Conservation (phyloP, 2,797 vertebrate genomes). For the Lagodon rhomboides region DNA sequence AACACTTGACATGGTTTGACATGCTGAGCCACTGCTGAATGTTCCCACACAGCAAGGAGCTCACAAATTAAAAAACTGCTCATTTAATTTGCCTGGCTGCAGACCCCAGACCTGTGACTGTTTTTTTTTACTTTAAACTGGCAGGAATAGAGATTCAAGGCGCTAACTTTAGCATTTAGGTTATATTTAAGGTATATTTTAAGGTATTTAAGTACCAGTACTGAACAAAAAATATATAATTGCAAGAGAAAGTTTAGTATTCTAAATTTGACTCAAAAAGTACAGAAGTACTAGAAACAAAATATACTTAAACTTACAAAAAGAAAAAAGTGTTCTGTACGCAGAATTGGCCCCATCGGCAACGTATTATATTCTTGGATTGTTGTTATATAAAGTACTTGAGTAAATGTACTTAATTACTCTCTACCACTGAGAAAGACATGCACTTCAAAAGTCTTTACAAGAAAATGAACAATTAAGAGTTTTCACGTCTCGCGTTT, state of each 20-base stretch:
- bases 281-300: neutral
- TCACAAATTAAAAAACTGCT: slow-evolving; percentile 74
- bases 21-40: slow-evolving; percentile 81
- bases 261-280: neutral
- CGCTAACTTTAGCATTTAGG: neutral
- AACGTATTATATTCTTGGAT: neutral
- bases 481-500: neutral
- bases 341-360: neutral
- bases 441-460: neutral
- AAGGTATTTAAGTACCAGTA: neutral
- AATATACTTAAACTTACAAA: neutral
- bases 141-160: slow-evolving; percentile 35
- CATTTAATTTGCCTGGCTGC: slow-evolving; percentile 71
- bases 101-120: slow-evolving; percentile 26
- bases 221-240: neutral
- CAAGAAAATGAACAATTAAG: too few relatives aligned
- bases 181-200: neutral
- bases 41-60: slow-evolving; percentile 86
- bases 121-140: slow-evolving; percentile 12
- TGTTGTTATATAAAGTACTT: neutral
- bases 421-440: neutral
- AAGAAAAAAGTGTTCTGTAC: neutral
- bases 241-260: neutral
- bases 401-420: neutral
- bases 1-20: slow-evolving; percentile 89